A percentile compares a stretch with the other conserved stretches of the same genome.
Evolutionary conservation across 2,797 vertebrate species (phyloP).

Genomic region (Cyclopterus lumpus): DNA sequence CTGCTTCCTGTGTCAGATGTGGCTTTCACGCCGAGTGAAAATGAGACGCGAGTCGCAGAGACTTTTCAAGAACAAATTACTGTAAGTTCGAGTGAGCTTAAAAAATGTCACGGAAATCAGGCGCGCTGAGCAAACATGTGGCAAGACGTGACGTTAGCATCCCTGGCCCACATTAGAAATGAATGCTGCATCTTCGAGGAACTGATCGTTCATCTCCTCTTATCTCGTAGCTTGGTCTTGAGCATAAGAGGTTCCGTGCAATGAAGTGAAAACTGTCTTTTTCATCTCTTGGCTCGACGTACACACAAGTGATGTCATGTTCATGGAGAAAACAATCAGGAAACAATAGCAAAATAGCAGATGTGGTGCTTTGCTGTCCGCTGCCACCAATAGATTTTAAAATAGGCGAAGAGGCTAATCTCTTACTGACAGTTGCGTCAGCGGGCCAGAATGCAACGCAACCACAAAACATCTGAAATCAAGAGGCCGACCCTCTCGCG

Average conservation of each 20-base stretch:
- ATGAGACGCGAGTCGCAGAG: not conserved
- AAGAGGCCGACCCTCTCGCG: conserved; percentile 13
- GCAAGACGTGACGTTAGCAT: not conserved
- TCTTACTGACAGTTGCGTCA: conserved; percentile 44
- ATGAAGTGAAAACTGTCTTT: not conserved
- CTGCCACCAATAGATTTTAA: conserved; percentile 28
- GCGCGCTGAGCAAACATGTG: not conserved
- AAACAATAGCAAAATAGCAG: conserved; percentile 40
- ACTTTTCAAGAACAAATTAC: conserved; percentile 6
- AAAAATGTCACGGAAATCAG: conserved; percentile 29
- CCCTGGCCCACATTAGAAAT: not conserved
- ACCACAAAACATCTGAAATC: conserved; percentile 42
- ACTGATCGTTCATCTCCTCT: not conserved
- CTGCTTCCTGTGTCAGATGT: conserved; percentile 57
- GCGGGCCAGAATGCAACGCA: conserved; percentile 38
- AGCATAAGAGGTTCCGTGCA: not conserved
- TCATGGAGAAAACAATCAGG: conserved; percentile 16
- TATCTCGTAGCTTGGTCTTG: not conserved
- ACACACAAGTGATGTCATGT: conserved; percentile 1
- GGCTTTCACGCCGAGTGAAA: conserved; percentile 12
- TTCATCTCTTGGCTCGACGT: not conserved
- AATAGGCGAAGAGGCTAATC: conserved; percentile 27
- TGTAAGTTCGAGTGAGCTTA: conserved; percentile 25
- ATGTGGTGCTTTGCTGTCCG: conserved; percentile 46
- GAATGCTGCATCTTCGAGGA: not conserved